Evolutionary conservation across 2,113 vertebrate genomes (phyloP), one percentile per base, ranked within the genome.

Genomic region (Ceyx cyanopectus): DNA sequence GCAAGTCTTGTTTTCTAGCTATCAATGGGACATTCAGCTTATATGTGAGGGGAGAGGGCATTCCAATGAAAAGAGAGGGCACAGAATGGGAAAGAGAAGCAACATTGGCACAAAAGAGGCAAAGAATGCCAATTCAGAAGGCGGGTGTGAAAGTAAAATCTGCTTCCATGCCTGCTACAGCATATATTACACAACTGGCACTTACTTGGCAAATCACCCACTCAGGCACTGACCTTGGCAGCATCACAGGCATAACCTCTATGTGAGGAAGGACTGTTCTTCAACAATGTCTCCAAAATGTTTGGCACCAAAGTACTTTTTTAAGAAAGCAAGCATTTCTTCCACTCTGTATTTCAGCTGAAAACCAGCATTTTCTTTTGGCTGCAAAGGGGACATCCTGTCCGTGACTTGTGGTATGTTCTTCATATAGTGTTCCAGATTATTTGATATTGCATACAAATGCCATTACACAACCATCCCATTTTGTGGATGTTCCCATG

Each of bases 1-100:
- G 86, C 61, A 80, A 81, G 75, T 65, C 85, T 93, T 92, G 72
- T 72, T 97, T 96, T 95, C 94, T 83, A 73, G 43, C 62, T 95
- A 93, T 97, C 92, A 98, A 95, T 6, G 22, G 75, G 89, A 97
- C 96, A 97, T 96, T 98, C 94, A 97, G 94, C 50, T 97, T 85
- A 60, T 40, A 93, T 67, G 89, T 90, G 92, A 96, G 67, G 67
- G 43, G 30, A 83, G 82, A 94, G 84, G 87, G 50, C 77, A 85
- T 92, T 89, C 81, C 95, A 87, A 63, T 83, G 81, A 93, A 96
- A 93, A 90, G 92, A 77, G 79, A 88, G 87, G 93, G 86, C 61
- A 83, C 77, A 61, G 89, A 97, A 94, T 96, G 93, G 97, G 90
- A 92, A 97, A 97, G 57, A 91, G 90, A 89, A 96, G 89, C 76